Evolutionary conservation across 53 echinoderm and acorn worm genomes (phyloP).

Genomic region (Patiria pectinifera): DNA sequence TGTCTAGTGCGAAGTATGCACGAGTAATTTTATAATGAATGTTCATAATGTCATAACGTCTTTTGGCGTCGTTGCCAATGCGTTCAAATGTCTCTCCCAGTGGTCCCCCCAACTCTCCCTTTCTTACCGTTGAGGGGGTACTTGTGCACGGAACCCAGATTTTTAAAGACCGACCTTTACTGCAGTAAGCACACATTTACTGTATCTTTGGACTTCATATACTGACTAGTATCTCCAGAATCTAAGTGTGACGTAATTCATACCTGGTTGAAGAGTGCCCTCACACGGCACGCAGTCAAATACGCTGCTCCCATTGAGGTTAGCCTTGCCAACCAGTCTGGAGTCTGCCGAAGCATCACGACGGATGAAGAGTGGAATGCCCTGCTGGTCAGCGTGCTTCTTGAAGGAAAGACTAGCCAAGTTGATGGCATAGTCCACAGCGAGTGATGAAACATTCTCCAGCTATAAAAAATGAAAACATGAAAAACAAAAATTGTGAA

Average conservation of each 20-base stretch:
- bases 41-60: too few relatives aligned
- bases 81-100: too few relatives aligned
- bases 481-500: background rate
- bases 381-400: slow-evolving; percentile 70
- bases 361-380: slow-evolving; percentile 78
- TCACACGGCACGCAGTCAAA: slow-evolving; percentile 94
- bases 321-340: slow-evolving; percentile 82
- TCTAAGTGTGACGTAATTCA: background rate
- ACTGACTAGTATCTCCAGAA: too few relatives aligned
- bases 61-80: too few relatives aligned
- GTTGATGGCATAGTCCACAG: slow-evolving; percentile 86
- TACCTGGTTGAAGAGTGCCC: slow-evolving; percentile 95
- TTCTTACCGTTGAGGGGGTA: too few relatives aligned
- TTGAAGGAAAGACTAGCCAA: slow-evolving; percentile 87
- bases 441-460: slow-evolving; percentile 89
- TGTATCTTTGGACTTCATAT: too few relatives aligned
- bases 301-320: slow-evolving; percentile 87
- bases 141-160: too few relatives aligned
- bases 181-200: too few relatives aligned
- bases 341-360: slow-evolving; percentile 33
- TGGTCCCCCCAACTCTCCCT: too few relatives aligned
- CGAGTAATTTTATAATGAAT: too few relatives aligned
- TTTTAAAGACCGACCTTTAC: too few relatives aligned
- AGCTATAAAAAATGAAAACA: slow-evolving; percentile 60
- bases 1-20: too few relatives aligned